phyloP scores from a whole-genome alignment of 2,113 vertebrate genomes.

The Orcinus orca region DNA sequence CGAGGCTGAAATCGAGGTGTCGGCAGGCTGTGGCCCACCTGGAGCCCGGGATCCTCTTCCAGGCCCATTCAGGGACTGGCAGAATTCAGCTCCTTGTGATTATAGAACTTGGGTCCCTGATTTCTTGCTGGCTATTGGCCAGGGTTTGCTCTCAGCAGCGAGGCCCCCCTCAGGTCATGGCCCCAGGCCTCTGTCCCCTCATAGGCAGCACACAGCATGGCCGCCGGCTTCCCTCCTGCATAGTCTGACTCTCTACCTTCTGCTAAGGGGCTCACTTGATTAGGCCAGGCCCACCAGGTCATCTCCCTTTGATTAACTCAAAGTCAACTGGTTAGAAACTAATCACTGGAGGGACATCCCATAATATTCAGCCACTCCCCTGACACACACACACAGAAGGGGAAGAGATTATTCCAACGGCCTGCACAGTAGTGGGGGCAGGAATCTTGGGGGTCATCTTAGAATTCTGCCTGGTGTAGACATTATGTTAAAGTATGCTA shows the following conservation, averaged over 20 bases:
- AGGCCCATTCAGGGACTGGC: fast-evolving
- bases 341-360: no score
- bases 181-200: fast-evolving
- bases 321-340: neutral
- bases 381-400: neutral
- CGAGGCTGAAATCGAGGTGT: neutral
- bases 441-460: no score
- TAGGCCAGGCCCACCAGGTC: neutral
- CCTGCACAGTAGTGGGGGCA: fast-evolving
- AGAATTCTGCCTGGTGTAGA: neutral
- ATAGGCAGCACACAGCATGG: neutral
- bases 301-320: neutral
- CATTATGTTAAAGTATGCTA: neutral
- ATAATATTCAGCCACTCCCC: fast-evolving
- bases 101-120: fast-evolving
- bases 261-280: neutral
- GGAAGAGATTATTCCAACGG: fast-evolving
- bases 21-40: neutral
- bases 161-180: neutral
- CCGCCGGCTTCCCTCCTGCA: fast-evolving
- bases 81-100: neutral
- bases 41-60: neutral
- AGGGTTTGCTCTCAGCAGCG: neutral
- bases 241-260: neutral
- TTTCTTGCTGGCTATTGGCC: fast-evolving